Percentiles rank a stretch among this genome's conserved stretches.
Conservation (phyloP, 2,888 invertebrate species). For the Thymelicus lineola region DNA sequence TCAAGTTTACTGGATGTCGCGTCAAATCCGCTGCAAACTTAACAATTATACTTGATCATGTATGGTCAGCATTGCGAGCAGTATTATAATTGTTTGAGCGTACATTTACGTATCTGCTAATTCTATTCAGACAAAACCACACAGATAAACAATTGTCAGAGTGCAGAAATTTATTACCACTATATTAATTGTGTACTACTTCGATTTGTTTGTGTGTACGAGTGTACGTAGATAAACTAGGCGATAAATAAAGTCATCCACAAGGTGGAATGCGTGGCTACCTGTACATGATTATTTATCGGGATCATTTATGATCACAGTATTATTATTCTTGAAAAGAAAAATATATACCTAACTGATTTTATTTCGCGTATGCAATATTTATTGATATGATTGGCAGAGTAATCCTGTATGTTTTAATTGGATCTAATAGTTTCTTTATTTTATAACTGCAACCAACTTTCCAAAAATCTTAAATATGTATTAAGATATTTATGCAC, state of each 20-base stretch:
- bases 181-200: slow-evolving; percentile 15
- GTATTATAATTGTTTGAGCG: slow-evolving; percentile 1
- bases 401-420: too few species aligned
- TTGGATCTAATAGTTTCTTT: too few species aligned
- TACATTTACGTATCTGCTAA: slow-evolving; percentile 4
- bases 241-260: slow-evolving; percentile 7
- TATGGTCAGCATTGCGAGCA: too few species aligned
- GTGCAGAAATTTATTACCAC: slow-evolving; percentile 20
- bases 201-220: not conserved
- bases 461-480: too few species aligned
- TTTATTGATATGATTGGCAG: too few species aligned
- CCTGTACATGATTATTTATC: not conserved
- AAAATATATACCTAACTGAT: too few species aligned
- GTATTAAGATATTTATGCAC: too few species aligned
- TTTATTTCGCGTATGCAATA: too few species aligned
- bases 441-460: too few species aligned
- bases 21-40: too few species aligned
- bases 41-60: too few species aligned
- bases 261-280: not conserved
- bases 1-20: too few species aligned
- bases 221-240: slow-evolving; percentile 1
- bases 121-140: slow-evolving; percentile 10
- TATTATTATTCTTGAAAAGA: not conserved
- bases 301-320: not conserved
- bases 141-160: slow-evolving; percentile 18